Conservation (phyloP, 2,113 vertebrate species). For the Pyrgilauda ruficollis region DNA sequence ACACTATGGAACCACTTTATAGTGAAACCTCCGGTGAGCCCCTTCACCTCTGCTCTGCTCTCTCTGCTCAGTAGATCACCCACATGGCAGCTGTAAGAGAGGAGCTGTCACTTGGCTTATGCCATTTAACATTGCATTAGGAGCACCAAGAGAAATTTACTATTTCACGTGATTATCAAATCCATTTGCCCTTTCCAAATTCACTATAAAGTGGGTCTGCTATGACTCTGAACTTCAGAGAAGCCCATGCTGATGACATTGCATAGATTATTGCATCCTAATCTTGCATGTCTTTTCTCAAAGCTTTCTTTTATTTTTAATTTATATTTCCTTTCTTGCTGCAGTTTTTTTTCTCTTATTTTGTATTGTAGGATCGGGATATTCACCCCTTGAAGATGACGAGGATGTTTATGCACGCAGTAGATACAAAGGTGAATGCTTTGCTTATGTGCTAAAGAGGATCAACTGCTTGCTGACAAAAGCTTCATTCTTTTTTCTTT, state of each 20-base stretch:
- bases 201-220: conserved; percentile 60
- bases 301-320: conserved; percentile 54
- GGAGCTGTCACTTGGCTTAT: background rate
- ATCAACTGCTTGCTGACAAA: conserved; percentile 61
- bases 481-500: conserved; percentile 44
- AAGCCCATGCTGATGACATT: conserved; percentile 12
- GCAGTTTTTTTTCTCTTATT: conserved; percentile 72
- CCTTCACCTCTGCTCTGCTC: background rate
- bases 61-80: background rate
- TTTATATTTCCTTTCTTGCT: conserved; percentile 75
- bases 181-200: background rate
- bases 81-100: background rate
- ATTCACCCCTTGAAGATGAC: conserved; percentile 87
- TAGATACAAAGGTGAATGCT: conserved; percentile 92
- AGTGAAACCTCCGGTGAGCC: conserved; percentile 20
- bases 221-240: conserved; percentile 15
- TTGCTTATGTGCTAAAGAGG: conserved; percentile 74
- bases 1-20: conserved; percentile 38
- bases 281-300: conserved; percentile 68
- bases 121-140: background rate
- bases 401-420: conserved; percentile 85
- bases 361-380: conserved; percentile 91
- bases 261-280: conserved; percentile 57
- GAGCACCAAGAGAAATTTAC: background rate
- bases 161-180: background rate